Base-by-base conservation (phyloP, 2,113 vertebrate genomes). In the Aix galericulata region DNA sequence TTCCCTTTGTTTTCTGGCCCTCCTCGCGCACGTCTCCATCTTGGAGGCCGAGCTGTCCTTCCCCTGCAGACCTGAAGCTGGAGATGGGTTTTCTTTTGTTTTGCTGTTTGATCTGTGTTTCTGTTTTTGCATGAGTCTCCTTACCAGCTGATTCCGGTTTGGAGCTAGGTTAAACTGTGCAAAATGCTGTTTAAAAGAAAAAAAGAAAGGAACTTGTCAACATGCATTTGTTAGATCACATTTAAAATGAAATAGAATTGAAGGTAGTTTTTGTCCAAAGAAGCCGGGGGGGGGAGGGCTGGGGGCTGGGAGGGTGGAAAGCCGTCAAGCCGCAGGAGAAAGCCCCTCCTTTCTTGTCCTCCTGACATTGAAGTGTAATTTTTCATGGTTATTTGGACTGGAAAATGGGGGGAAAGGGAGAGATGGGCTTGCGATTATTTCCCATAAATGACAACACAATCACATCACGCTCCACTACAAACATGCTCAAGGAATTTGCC, bases 371-470 rank as follows among this genome's bases (percentile, higher is more conserved):
- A 98, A 98, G 98, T 99, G 98, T 99, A 99, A 99, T 99, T 99
- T 99, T 99, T 99, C 99, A 99, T 99, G 98, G 98, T 99, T 99
- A 98, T 99, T 99, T 99, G 98, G 99, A 98, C 98, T 99, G 98
- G 98, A 99, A 99, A 99, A 99, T 99, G 97, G 96, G 93, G 96
- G 79, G 91, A 98, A 98, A 98, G 98, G 98, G 98, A 98, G 98
- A 97, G 97, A 98, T 97, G 97, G 98, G 98, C 98, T 99, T 98
- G 98, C 94, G 98, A 99, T 99, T 99, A 99, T 99, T 99, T 99
- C 99, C 98, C 98, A 98, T 99, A 99, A 99, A 98, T 99, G 99
- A 99, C 98, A 99, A 99, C 98, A 99, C 98, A 99, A 99, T 99
- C 98, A 98, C 99, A 99, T 99, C 99, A 99, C 98, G 98, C 98